Evolutionary conservation across 1,140 invertebrate species (phyloP).

Genomic region (Dreissena rostriformis): DNA sequence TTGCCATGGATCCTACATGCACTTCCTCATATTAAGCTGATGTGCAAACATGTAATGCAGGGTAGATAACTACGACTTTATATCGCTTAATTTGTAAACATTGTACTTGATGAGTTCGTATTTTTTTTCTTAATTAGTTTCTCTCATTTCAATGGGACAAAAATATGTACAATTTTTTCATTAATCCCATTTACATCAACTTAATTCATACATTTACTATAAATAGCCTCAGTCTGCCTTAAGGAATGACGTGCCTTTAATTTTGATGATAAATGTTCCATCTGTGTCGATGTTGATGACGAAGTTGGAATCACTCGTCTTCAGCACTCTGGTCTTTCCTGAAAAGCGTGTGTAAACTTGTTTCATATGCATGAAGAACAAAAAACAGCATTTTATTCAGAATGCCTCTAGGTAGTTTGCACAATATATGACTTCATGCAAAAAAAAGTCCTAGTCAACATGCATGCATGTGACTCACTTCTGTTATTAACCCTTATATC

Average conservation of each 20-base stretch:
- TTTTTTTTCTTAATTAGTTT: too few species aligned
- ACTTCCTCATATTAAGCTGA: too few species aligned
- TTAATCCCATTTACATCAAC: not conserved
- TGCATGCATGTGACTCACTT: too few species aligned
- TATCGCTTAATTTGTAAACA: not conserved
- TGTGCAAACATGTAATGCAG: not conserved
- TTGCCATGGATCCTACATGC: too few species aligned
- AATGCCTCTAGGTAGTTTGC: too few species aligned
- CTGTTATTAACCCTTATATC: too few species aligned
- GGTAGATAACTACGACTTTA: not conserved
- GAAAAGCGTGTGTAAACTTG: too few species aligned
- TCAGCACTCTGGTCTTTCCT: not conserved
- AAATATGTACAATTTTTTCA: not conserved
- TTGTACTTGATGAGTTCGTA: not conserved
- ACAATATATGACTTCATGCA: too few species aligned
- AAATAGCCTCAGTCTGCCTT: not conserved
- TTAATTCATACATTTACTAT: not conserved
- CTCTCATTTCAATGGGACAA: not conserved
- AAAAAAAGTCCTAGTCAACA: too few species aligned
- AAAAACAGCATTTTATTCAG: too few species aligned
- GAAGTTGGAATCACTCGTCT: constrained; percentile 17
- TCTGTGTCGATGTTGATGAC: constrained; percentile 36
- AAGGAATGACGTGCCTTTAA: constrained; percentile 7
- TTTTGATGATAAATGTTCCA: constrained; percentile 52
- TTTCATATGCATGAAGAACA: too few species aligned